phyloP scores from a whole-genome alignment of 2,113 vertebrate species.

The Haemorhous mexicanus region DNA sequence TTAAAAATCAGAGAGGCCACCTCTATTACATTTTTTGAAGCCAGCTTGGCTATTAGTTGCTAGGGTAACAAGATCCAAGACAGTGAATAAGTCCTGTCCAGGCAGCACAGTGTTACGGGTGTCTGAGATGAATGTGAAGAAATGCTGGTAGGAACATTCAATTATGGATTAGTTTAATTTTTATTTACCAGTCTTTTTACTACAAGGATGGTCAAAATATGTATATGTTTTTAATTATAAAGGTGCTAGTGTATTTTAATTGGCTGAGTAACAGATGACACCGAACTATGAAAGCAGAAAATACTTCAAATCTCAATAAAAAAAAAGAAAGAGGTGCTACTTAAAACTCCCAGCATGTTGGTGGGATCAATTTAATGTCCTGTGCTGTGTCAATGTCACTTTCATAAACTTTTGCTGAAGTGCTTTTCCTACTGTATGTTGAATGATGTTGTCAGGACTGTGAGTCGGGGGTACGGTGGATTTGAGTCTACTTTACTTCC shows the following conservation, averaged over 20 bases:
- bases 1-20: slow-evolving; percentile 57
- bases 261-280: not conserved
- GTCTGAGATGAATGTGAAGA: not conserved
- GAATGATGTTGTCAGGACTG: slow-evolving; percentile 58
- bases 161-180: not conserved
- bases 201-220: not conserved
- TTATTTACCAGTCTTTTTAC: not conserved
- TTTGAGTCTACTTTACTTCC: slow-evolving; percentile 48
- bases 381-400: slow-evolving; percentile 44
- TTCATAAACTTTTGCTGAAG: slow-evolving; percentile 37
- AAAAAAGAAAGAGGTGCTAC: not conserved
- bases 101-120: not conserved
- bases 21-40: slow-evolving; percentile 55
- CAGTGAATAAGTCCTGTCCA: slow-evolving; percentile 5
- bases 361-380: slow-evolving; percentile 22
- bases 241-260: not conserved
- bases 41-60: slow-evolving; percentile 72
- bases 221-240: not conserved
- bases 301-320: not conserved
- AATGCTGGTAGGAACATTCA: not conserved
- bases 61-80: slow-evolving; percentile 68
- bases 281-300: not conserved
- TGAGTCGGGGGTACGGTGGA: not conserved
- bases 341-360: not conserved
- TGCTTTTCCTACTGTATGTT: slow-evolving; percentile 47